Base-by-base conservation (phyloP, 1,140 invertebrate species). In the Bacillus rossius region DNA sequence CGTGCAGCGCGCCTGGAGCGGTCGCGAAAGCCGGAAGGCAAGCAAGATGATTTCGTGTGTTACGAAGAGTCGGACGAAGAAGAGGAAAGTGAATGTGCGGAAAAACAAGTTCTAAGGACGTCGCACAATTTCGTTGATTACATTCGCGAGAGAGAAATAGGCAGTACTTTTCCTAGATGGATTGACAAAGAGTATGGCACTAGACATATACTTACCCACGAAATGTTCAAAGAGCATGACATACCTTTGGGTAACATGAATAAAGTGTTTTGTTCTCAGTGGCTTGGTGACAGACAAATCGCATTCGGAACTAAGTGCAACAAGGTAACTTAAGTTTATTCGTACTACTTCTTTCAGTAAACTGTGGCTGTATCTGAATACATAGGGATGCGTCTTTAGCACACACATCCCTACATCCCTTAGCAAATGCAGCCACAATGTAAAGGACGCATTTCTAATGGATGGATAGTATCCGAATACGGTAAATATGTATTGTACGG, bases 251-350 rank as follows among this genome's bases (percentile, higher is more conserved):
- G 86, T 65, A 91, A 88, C 71, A 89, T 95, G 75, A 96, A 98
- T 76, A 98, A 98, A 81, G 88, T 97, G 42, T 97, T 97, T 78
- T 94, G 94, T 73, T 94, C 94, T 0, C 89, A 96, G 74, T 98
- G 95, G 94, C 79, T 98, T 16, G 94, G 90, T 67, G 91, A 95
- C 76, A 81, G 91, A 70, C 93, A 96, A 80, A 90, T 97, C 57
- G 92, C 96, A 3, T 93, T 96, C 75, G 94, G 94, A 34, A 96
- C 94, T 23, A 98, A 98, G 73, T 98, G 95, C 74, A 97, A 97
- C 77, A 96, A 95, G 82, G 87, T 93, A 73, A 74, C n/a, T 4
- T 23, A 45, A 38, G 5, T 13, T 48, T 2, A 14, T 48, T 55
- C 8, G 1, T 22, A 48, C 26, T 57, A 25, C 23, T 25, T 42